Evolutionary conservation across 2,888 invertebrate genomes (phyloP), one percentile per base, ranked within the genome.

Genomic region (Diachrysia chrysitis): DNA sequence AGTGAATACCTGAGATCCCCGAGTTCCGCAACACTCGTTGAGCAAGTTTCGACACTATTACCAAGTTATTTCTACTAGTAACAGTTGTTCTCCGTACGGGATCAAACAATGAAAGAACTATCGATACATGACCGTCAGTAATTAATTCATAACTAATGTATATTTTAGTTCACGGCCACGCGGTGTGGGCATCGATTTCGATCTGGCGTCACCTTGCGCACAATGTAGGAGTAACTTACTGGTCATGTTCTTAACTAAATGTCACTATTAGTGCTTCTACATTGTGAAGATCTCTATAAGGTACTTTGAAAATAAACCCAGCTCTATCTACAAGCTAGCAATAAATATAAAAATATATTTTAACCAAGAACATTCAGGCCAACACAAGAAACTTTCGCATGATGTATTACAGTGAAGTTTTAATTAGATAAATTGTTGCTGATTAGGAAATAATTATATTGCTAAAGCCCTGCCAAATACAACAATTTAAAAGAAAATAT

Each of bases 101-200:
- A 0, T 16, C 60, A 21, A 65, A 71, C 67, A 71, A 76, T 51
- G 58, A 74, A 71, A 76, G 59, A 76, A 59, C 62, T 67, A 65
- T 75, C 66, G 61, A 69, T 60, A 78, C 16, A 66, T 67, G 63
- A 77, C 62, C 62, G 63, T n/a, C 63, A 63, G 57, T 76, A 76
- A 78, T 78, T 76, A 76, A 79, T 76, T 71, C 69, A 71, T 79
- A 76, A 76, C 53, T 67, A 71, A 71, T 63, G 46, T 63, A 57
- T 58, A 69, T 77, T 77, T 79, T 69, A 68, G 76, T 79, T 79
- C 79, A 79, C 59, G 79, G 79, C 57, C 79, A 60, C 23, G 51
- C 46, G 37, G 71, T 78, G 78, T 76, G 76, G 77, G 77, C 77
- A 69, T 66, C 60, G 79, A 76, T 76, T 79, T 71, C 71, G 79